A percentile compares a stretch with the other conserved stretches of the same genome.
phyloP scores from a whole-genome alignment of 92 coral and sea anemone species.

The Parazoanthus atlanticus region DNA sequence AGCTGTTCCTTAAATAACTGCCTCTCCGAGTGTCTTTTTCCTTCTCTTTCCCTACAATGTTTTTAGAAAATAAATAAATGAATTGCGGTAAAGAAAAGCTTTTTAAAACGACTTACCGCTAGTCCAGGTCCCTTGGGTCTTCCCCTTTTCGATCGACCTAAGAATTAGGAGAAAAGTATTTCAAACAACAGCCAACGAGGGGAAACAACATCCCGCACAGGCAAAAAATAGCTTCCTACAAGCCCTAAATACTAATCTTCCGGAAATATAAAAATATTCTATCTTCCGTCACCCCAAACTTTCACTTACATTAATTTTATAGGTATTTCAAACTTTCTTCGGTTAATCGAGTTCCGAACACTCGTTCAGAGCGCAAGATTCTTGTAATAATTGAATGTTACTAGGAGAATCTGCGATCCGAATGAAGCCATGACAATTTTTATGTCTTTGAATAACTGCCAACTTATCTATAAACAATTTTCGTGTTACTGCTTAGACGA shows the following conservation, averaged over 20 bases:
- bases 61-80: background rate
- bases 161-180: slow-evolving; percentile 2
- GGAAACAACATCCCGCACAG: background rate
- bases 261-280: slow-evolving; percentile 24
- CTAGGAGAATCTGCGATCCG: slow-evolving; percentile 45
- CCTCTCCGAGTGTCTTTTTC: background rate
- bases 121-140: slow-evolving; percentile 36
- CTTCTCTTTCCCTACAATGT: background rate
- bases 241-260: slow-evolving; percentile 29
- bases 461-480: slow-evolving; percentile 6
- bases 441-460: slow-evolving; percentile 23
- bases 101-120: slow-evolving; percentile 18
- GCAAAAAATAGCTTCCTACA: background rate
- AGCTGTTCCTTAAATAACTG: background rate
- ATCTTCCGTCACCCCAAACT: background rate
- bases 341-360: background rate
- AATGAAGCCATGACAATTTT: slow-evolving; percentile 47
- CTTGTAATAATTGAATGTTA: slow-evolving; percentile 46
- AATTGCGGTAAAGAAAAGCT: background rate
- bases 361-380: slow-evolving; percentile 12
- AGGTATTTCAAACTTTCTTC: background rate
- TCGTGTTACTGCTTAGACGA: slow-evolving; percentile 19
- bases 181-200: background rate
- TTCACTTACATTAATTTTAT: background rate
- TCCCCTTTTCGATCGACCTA: slow-evolving; percentile 43